Evolutionary conservation across 2,888 invertebrate genomes (phyloP), one percentile per base, ranked within the genome.

Genomic region (Epinotia bilunana): DNA sequence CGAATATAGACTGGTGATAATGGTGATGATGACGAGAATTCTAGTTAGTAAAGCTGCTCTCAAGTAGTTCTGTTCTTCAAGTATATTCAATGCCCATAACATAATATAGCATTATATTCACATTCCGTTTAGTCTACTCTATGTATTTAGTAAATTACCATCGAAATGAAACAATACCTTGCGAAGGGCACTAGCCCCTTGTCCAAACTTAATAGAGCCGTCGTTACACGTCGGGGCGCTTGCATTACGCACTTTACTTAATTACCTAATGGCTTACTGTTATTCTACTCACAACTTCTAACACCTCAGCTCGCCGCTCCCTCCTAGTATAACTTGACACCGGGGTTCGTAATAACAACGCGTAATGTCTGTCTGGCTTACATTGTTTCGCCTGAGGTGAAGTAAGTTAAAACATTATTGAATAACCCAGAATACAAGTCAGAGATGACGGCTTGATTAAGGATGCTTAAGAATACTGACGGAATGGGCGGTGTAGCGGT

Each of bases 181-280:
- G 18, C 7, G 43, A 20, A 23, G 43, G 43, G 43, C 18, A 57
- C 68, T 43, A 68, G 39, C 60, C 69, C 69, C 69, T 69, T 69
- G 46, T 57, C 69, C 46, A 61, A 61, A 28, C 64, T 74, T 65
- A 74, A 74, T 74, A 39, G 64, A 74, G 63, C 64, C 33, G 72
- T 72, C 60, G 65, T 65, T 65, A 23, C 63, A 58, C 63, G 63
- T 28, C 63, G 53, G 69, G 69, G 23, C 57, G 57, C 69, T 49
- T 71, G 70, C 70, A 74, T 57, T 70, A 65, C 64, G 74, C 74
- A 74, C 70, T 74, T 74, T 60, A 74, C 70, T 74, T 65, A 74
- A 71, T 71, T 64, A 71, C 69, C 58, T 74, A 69, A 74, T 73
- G 70, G 70, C 65, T 49, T 65, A 60, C 65, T 55, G 53, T 9